Percentiles rank a stretch among this genome's conserved stretches.
These are phyloP conservation scores for Drosophila navojoa DNA, from an alignment of 1,140 invertebrate species.

Conservation along the genomic window DNA sequence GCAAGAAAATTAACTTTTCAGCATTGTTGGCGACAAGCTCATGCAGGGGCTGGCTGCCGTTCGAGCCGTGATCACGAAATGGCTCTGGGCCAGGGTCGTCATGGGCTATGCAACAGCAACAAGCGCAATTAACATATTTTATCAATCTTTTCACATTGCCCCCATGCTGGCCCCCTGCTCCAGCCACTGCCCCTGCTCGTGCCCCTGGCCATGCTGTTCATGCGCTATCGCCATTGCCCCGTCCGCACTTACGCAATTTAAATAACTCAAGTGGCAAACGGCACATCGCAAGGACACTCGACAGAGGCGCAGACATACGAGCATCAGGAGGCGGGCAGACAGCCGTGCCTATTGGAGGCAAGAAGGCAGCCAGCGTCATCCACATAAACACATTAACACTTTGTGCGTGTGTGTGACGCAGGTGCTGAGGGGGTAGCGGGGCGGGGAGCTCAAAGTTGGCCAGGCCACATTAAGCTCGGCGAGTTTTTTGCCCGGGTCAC, in stretches of 20 bases:
- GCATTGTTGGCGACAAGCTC: constrained; percentile 76
- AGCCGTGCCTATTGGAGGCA: not conserved
- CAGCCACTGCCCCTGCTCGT: not conserved
- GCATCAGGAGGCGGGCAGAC: constrained; percentile 17
- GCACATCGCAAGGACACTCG: constrained; percentile 71
- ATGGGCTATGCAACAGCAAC: constrained; percentile 28
- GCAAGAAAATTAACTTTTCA: constrained; percentile 79
- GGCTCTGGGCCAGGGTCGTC: not conserved
- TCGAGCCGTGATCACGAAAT: not conserved
- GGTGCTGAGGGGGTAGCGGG: constrained; percentile 53
- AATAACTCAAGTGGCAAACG: constrained; percentile 80
- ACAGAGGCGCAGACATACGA: constrained; percentile 49
- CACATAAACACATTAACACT: constrained; percentile 81
- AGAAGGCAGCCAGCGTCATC: constrained; percentile 42
- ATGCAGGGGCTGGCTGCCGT: constrained; percentile 44
- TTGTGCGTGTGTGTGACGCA: constrained; percentile 61
- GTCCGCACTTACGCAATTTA: constrained; percentile 75
- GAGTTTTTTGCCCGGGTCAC: constrained; percentile 58
- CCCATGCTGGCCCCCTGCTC: not conserved
- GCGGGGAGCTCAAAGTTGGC: constrained; percentile 74
- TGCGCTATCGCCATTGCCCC: constrained; percentile 14
- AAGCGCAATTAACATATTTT: constrained; percentile 81
- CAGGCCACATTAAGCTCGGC: constrained; percentile 67
- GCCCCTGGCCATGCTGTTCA: not conserved
- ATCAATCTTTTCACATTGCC: constrained; percentile 70